Percentiles rank a stretch among this genome's conserved stretches.
phyloP scores from a whole-genome alignment of 2,888 invertebrate genomes.

The Acanthacorydalis orientalis region DNA sequence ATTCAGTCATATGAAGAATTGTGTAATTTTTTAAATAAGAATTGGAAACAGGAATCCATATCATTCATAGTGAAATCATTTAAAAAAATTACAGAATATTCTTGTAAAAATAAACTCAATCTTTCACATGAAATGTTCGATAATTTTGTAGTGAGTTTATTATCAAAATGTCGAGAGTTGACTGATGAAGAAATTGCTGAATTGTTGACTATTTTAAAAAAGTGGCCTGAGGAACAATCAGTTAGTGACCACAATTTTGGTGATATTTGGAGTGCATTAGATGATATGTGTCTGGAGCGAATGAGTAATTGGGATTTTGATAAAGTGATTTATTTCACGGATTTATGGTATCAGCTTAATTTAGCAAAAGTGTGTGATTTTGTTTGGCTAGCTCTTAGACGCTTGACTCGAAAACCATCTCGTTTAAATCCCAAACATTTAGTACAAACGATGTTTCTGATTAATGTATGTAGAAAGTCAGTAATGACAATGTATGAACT shows the following conservation, averaged over 20 bases:
- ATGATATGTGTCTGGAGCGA: conserved; percentile 39
- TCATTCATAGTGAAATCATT: conserved; percentile 20
- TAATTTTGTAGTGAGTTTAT: conserved; percentile 23
- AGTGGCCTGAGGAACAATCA: conserved; percentile 34
- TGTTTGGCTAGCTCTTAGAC: conserved; percentile 32
- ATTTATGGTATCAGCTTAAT: conserved; percentile 45
- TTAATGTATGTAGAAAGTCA: conserved; percentile 39
- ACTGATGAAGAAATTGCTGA: conserved; percentile 37
- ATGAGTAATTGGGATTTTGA: conserved; percentile 32
- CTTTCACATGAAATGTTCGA: conserved; percentile 21
- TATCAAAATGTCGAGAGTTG: conserved; percentile 34
- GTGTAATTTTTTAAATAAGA: conserved; percentile 11
- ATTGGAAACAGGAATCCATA: conserved; percentile 15
- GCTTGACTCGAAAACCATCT: conserved; percentile 33
- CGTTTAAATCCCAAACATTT: conserved; percentile 41
- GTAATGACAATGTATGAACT: conserved; percentile 45
- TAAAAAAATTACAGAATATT: conserved; percentile 15
- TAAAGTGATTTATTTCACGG: conserved; percentile 37
- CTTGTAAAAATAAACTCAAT: conserved; percentile 16
- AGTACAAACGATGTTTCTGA: conserved; percentile 48
- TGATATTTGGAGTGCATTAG: conserved; percentile 49
- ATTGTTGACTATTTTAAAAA: conserved; percentile 31
- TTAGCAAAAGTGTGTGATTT: conserved; percentile 37
- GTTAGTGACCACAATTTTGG: conserved; percentile 38
- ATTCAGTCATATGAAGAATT: conserved; percentile 10